A percentile compares a stretch with the other conserved stretches of the same genome.
Conservation (phyloP, 1,140 invertebrate genomes). For the Lepidotrigona ventralis region DNA sequence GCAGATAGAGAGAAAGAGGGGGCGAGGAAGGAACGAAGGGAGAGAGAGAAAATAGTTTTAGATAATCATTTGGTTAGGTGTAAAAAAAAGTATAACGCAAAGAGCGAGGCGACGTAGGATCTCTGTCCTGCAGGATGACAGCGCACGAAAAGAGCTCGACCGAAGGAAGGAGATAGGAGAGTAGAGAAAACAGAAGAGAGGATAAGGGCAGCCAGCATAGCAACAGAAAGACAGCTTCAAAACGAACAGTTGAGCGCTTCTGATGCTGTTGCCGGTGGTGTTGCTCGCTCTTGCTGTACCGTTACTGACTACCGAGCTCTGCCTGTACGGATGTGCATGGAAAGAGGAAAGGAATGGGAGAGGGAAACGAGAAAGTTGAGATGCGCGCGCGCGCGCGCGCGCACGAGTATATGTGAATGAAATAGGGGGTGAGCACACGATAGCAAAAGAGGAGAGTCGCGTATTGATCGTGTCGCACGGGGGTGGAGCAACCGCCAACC, state of each 20-base stretch:
- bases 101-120: constrained; percentile 53
- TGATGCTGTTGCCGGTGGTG: constrained; percentile 57
- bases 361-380: constrained; percentile 48
- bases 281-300: constrained; percentile 55
- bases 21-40: too few relatives aligned
- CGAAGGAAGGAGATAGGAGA: constrained; percentile 50
- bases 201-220: constrained; percentile 74
- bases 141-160: constrained; percentile 36
- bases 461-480: constrained; percentile 79
- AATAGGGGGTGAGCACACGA: constrained; percentile 46
- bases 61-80: constrained; percentile 5
- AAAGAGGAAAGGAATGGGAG: constrained; percentile 37
- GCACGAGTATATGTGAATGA: constrained; percentile 30
- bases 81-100: constrained; percentile 10
- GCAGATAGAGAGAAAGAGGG: too few relatives aligned
- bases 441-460: constrained; percentile 65
- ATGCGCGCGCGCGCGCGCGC: constrained; percentile 30
- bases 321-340: constrained; percentile 41
- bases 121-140: constrained; percentile 70
- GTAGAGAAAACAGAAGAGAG: constrained; percentile 54
- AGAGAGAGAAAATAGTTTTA: constrained; percentile 1
- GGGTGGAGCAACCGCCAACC: constrained; percentile 76
- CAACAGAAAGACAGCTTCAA: constrained; percentile 78
- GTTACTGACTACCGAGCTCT: constrained; percentile 63
- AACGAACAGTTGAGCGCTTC: constrained; percentile 71